Evolutionary conservation across 2,888 invertebrate genomes (phyloP).

Genomic region (Netelia fuscicornis): DNA sequence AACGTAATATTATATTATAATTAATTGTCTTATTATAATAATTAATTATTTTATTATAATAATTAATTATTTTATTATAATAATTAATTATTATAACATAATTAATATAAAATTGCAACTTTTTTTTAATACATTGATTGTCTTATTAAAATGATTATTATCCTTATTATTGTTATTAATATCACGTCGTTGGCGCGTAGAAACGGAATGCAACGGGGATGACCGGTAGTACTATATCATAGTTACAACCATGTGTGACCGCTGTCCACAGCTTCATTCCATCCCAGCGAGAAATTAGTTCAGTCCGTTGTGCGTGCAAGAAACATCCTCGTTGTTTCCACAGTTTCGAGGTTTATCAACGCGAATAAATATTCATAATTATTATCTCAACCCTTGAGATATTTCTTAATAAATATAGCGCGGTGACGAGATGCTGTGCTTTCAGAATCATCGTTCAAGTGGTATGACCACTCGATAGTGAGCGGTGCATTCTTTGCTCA

Average conservation of each 20-base stretch:
- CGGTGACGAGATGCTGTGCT: slow-evolving; percentile 53
- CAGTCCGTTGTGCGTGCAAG: slow-evolving; percentile 27
- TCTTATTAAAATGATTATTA: too few relatives aligned
- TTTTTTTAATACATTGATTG: too few relatives aligned
- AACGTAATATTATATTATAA: too few relatives aligned
- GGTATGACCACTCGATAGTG: slow-evolving; percentile 81
- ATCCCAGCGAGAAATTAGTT: slow-evolving; percentile 47
- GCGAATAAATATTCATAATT: neutral
- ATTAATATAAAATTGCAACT: too few relatives aligned
- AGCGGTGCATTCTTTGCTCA: slow-evolving; percentile 79
- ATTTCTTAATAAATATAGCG: neutral
- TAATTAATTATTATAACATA: too few relatives aligned
- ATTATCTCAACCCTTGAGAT: neutral
- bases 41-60: too few relatives aligned
- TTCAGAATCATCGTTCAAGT: slow-evolving; percentile 74
- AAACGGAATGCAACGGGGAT: slow-evolving; percentile 43
- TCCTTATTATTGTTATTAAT: too few relatives aligned
- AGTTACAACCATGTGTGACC: slow-evolving; percentile 17
- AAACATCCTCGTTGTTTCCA: neutral
- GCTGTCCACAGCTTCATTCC: slow-evolving; percentile 37
- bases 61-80: too few relatives aligned
- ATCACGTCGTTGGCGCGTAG: too few relatives aligned
- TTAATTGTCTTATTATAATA: too few relatives aligned
- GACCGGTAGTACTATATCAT: neutral
- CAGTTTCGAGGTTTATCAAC: neutral